Percentiles rank a stretch among this genome's conserved stretches.
These are phyloP conservation scores for Pediacus dermestoides DNA, from an alignment of 2,888 invertebrate species.

Conservation along the genomic window DNA sequence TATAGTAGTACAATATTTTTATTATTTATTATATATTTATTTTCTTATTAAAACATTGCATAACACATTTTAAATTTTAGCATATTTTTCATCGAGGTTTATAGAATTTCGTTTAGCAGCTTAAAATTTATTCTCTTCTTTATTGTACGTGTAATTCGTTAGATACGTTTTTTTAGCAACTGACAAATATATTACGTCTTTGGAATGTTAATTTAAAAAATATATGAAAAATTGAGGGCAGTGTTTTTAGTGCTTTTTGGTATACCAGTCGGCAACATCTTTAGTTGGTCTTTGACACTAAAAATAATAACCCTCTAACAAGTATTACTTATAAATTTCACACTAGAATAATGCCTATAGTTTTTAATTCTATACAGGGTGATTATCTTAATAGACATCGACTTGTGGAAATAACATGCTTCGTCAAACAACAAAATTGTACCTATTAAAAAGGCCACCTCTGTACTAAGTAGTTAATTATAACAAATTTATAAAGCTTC, in stretches of 20 bases:
- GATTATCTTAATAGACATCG: too few species aligned
- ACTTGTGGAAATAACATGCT: constrained; percentile 5
- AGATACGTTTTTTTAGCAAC: constrained; percentile 19
- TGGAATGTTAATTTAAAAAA: constrained; percentile 21
- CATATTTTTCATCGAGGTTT: too few species aligned
- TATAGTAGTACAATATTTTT: too few species aligned
- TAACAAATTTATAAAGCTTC: constrained; percentile 22
- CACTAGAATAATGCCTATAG: background rate
- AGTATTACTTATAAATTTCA: background rate
- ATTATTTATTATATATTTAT: too few species aligned
- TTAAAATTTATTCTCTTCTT: too few species aligned
- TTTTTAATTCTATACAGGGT: background rate
- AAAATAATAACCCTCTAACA: constrained; percentile 9
- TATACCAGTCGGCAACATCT: background rate
- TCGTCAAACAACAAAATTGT: constrained; percentile 11
- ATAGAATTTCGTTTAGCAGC: too few species aligned
- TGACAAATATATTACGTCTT: constrained; percentile 13
- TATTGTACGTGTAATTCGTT: constrained; percentile 27
- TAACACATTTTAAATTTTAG: too few species aligned
- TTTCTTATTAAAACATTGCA: too few species aligned
- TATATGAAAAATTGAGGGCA: constrained; percentile 16
- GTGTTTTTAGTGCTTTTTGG: constrained; percentile 15
- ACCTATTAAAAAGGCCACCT: constrained; percentile 18
- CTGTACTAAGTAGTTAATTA: constrained; percentile 16
- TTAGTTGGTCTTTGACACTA: constrained; percentile 6